These are phyloP conservation scores for Menidia menidia DNA, from an alignment of 2,797 vertebrate genomes.

Conservation along the genomic window DNA sequence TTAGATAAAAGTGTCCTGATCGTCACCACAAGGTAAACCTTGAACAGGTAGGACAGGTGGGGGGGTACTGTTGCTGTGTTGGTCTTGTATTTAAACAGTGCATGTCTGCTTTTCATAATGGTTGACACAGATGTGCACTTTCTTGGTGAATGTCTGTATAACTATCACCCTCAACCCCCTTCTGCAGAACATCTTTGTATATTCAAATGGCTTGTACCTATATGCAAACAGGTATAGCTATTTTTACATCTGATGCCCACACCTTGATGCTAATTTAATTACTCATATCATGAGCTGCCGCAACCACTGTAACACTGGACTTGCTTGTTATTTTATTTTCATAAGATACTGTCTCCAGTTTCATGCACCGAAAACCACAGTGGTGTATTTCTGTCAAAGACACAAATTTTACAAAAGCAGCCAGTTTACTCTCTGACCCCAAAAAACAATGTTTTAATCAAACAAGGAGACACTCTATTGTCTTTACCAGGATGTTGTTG, in stretches of 20 bases:
- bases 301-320: background rate
- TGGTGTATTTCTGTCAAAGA: background rate
- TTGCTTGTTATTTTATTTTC: background rate
- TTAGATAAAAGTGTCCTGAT: no score
- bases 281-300: background rate
- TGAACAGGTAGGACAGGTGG: no score
- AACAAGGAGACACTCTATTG: background rate
- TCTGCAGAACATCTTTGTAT: conserved; percentile 32
- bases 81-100: background rate
- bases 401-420: conserved; percentile 4
- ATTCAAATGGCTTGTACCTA: conserved; percentile 39
- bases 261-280: background rate
- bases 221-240: conserved; percentile 35
- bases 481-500: background rate
- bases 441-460: conserved; percentile 1
- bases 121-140: conserved; percentile 2
- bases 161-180: conserved; percentile 14
- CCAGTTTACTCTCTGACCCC: conserved; percentile 1
- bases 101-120: conserved; percentile 15
- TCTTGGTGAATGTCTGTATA: conserved; percentile 4
- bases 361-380: background rate
- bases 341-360: background rate
- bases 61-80: conserved; percentile 1
- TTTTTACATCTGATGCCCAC: background rate
- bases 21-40: no score